Evolutionary conservation across 1,140 invertebrate genomes (phyloP).

Genomic region (Dreissena rostriformis): DNA sequence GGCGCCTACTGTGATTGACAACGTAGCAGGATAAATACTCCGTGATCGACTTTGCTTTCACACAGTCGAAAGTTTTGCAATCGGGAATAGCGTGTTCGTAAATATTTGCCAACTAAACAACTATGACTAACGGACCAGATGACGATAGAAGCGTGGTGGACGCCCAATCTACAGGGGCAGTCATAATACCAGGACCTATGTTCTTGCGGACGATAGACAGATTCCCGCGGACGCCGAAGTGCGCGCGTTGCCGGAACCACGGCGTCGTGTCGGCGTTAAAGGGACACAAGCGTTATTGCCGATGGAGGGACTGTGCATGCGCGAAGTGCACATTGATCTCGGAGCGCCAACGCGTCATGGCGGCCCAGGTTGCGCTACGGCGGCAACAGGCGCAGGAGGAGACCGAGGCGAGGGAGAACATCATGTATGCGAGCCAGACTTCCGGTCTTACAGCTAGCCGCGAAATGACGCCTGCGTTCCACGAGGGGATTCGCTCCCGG

Average conservation of each 20-base stretch:
- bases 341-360: slow-evolving; percentile 54
- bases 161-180: background rate
- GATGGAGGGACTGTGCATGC: slow-evolving; percentile 50
- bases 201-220: slow-evolving; percentile 30
- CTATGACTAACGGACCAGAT: background rate
- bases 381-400: slow-evolving; percentile 55
- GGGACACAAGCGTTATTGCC: slow-evolving; percentile 55
- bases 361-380: slow-evolving; percentile 51
- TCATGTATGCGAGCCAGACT: slow-evolving; percentile 8
- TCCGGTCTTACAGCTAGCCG: background rate
- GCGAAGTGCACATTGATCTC: slow-evolving; percentile 53
- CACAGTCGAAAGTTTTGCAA: too few species aligned
- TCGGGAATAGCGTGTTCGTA: too few species aligned
- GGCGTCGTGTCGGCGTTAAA: slow-evolving; percentile 52
- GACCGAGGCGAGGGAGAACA: slow-evolving; percentile 14
- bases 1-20: background rate
- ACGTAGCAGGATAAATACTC: background rate
- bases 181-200: slow-evolving; percentile 30
- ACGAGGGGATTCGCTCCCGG: slow-evolving; percentile 6
- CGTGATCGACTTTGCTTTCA: too few species aligned
- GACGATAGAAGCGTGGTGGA: background rate
- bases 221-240: slow-evolving; percentile 53
- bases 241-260: slow-evolving; percentile 53
- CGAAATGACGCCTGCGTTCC: background rate
- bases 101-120: background rate